Base-by-base conservation (phyloP, 2,888 invertebrate species). In the Epinotia bilunana region DNA sequence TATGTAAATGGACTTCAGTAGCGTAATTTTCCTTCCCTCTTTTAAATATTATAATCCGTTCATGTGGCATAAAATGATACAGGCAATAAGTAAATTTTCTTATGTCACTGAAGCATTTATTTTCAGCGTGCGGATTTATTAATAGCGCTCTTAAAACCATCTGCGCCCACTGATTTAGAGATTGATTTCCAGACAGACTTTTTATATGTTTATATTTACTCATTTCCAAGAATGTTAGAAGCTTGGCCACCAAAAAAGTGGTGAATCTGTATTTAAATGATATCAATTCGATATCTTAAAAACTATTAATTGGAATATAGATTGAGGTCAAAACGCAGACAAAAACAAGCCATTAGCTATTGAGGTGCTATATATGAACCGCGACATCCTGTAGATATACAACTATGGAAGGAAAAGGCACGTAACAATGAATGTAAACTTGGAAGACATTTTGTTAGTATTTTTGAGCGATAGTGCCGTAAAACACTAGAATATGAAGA, bases 141-240 rank as follows among this genome's bases (percentile, higher is more conserved):
- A 67, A 67, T 61, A 61, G 55, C 61, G 49, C 49, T 61, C 18
- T 53, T 55, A 55, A 67, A 65, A 55, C 53, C 39, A 43, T 61
- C 67, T 18, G 57, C 58, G 33, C 11, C 61, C 23, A 16, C 53
- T 49, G 60, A 67, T 60, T 67, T 39, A 73, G n/a, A 57, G 39
- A 73, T 73, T 61, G 61, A 73, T 73, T 73, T 67, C 67, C 60
- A 39, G 39, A n/a, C 65, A 7, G 33, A 72, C 49, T 65, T 33
- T 60, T 72, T 49, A 73, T 73, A 53, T 33, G 18, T 13, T 7
- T 73, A 20, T 60, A 16, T 60, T 60, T 69, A 60, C 16, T 58
- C 43, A 23, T 7, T 68, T 58, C 58, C 43, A 43, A 43, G 68
- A 58, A 60, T 23, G 12, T 58, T 33, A 3, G 20, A 46, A 20